Evolutionary conservation across 2,797 vertebrate genomes (phyloP), one percentile per base, ranked within the genome.

Genomic region (Emydoidea blandingii): DNA sequence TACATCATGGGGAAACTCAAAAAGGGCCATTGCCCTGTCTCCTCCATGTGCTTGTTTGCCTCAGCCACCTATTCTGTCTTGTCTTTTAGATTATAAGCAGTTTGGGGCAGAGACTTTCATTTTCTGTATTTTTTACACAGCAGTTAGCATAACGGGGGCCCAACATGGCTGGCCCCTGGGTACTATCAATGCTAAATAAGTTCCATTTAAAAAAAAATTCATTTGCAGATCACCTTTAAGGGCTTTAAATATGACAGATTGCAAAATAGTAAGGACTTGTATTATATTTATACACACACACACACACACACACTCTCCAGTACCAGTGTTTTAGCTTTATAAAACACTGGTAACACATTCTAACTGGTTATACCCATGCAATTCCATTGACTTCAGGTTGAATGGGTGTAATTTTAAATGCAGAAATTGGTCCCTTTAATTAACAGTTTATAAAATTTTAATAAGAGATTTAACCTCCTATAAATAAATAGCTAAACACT

Each of bases 291-390:
- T 12, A 57, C 1, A 25, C 4, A 25, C 4, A 27, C 4, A 25
- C 11, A 57, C 25, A 57, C 10, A 11, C 2, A 47, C 1, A 15
- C 5, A 2, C 4, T 3, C 10, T 54, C 2, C 12, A 4, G 57
- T 16, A 80, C 14, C 53, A 54, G 80, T 92, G 31, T 2, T 76
- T 3, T 50, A 52, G 3, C 74, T 56, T 59, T 59, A 59, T 59
- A 59, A 27, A 7, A 14, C 81, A 11, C 37, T 12, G 8, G n/a
- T 68, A 5, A 5, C 10, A 49, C 54, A 5, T 76, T 44, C 37
- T 4, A 0, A 3, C 37, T 3, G 37, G 25, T 84, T 62, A 19
- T 56, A 47, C 1, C 0, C 23, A 0, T 0, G 15, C n/a, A 62
- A 49, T 12, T 54, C 53, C 15, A 11, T 3, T 68, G 31, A 0